Conservation (phyloP, 2,888 invertebrate species). For the Cryptus armator region DNA sequence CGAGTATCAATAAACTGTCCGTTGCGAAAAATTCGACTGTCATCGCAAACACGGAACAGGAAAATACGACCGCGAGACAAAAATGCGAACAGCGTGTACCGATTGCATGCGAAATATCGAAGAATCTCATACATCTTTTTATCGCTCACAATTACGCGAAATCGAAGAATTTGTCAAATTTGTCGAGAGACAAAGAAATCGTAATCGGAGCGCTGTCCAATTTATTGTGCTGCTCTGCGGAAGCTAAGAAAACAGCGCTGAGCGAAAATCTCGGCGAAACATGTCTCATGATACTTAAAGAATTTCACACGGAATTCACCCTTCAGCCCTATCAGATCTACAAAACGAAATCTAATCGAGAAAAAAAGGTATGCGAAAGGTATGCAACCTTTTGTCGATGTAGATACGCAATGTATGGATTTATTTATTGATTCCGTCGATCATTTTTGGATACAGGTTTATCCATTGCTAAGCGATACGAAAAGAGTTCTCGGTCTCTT, state of each 20-base stretch:
- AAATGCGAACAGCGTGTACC: constrained; percentile 43
- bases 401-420: neutral
- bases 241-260: constrained; percentile 85
- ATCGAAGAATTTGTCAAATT: constrained; percentile 77
- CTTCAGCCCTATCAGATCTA: constrained; percentile 85
- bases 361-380: constrained; percentile 80
- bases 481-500: constrained; percentile 87
- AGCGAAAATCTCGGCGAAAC: constrained; percentile 83
- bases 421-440: neutral
- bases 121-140: constrained; percentile 85
- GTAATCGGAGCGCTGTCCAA: constrained; percentile 84
- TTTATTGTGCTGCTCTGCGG: constrained; percentile 85
- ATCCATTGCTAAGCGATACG: constrained; percentile 87
- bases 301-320: constrained; percentile 85
- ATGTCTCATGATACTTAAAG: constrained; percentile 84
- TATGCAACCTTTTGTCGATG: too few species aligned
- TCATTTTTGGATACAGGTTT: constrained; percentile 73
- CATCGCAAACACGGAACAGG: constrained; percentile 19
- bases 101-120: constrained; percentile 85
- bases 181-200: constrained; percentile 82
- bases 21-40: constrained; percentile 67
- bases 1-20: constrained; percentile 75
- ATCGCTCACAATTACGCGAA: constrained; percentile 83
- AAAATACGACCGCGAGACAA: constrained; percentile 11
- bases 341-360: constrained; percentile 83